A percentile compares a stretch with the other conserved stretches of the same genome.
phyloP scores from a whole-genome alignment of 2,797 vertebrate species.

The Phylloscopus collybita region DNA sequence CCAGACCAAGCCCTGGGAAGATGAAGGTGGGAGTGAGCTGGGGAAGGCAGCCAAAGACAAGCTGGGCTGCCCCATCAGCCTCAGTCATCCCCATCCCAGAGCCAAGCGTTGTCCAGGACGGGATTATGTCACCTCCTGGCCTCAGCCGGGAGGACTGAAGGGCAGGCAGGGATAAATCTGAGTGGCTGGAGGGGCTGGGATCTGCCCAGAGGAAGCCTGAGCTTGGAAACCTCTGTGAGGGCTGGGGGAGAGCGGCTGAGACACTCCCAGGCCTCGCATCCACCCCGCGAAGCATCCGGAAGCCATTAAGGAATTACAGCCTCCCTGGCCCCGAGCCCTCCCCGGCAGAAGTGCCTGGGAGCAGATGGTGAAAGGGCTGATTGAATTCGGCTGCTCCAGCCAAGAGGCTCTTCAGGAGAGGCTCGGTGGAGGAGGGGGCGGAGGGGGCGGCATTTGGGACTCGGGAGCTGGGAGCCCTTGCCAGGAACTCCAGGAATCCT shows the following conservation, averaged over 20 bases:
- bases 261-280: conserved; percentile 11
- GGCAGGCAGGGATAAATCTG: not conserved
- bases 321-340: conserved; percentile 64
- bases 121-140: conserved; percentile 38
- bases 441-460: not conserved
- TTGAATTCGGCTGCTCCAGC: conserved; percentile 59
- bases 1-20: conserved; percentile 13
- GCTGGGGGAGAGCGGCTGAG: not conserved
- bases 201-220: not conserved
- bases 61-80: conserved; percentile 11
- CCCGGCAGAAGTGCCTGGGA: conserved; percentile 46
- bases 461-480: not conserved
- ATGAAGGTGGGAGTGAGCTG: conserved; percentile 41
- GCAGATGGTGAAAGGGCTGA: conserved; percentile 68
- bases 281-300: conserved; percentile 61
- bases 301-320: conserved; percentile 75
- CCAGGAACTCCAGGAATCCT: conserved; percentile 52
- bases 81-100: not conserved
- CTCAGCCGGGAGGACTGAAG: not conserved
- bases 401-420: conserved; percentile 33
- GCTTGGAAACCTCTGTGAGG: not conserved
- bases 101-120: not conserved
- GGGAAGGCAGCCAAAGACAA: not conserved
- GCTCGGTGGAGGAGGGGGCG: not conserved
- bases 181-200: not conserved